phyloP scores from a whole-genome alignment of 2,888 invertebrate species.

The Drosophila helvetica region DNA sequence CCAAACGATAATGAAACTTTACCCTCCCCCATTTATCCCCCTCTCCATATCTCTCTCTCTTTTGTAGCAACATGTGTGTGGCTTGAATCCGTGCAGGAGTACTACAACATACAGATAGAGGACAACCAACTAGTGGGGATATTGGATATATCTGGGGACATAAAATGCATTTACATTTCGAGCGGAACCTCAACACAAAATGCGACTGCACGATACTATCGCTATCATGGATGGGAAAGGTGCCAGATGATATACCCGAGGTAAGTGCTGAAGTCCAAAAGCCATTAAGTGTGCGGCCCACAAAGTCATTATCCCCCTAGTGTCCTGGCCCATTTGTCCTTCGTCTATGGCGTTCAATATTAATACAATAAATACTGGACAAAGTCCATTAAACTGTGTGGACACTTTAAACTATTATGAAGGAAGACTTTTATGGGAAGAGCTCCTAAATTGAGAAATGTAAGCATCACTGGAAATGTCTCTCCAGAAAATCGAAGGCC shows the following conservation, averaged over 20 bases:
- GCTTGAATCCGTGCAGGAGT: slow-evolving; percentile 49
- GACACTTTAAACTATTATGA: slow-evolving; percentile 63
- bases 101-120: background rate
- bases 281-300: slow-evolving; percentile 44
- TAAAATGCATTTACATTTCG: slow-evolving; percentile 97
- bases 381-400: slow-evolving; percentile 69
- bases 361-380: slow-evolving; percentile 71
- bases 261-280: slow-evolving; percentile 84
- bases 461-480: too few species aligned
- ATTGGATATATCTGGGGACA: slow-evolving; percentile 24
- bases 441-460: too few species aligned
- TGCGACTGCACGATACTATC: slow-evolving; percentile 97
- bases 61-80: slow-evolving; percentile 66
- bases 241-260: slow-evolving; percentile 97
- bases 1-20: slow-evolving; percentile 69
- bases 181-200: slow-evolving; percentile 95
- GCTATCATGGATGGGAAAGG: slow-evolving; percentile 99
- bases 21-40: slow-evolving; percentile 6
- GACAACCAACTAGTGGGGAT: slow-evolving; percentile 33
- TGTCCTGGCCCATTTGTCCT: slow-evolving; percentile 30
- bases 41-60: slow-evolving; percentile 8
- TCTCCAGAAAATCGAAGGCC: too few species aligned
- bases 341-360: slow-evolving; percentile 44
- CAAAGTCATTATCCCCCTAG: background rate
- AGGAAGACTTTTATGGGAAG: background rate